Base-by-base conservation (phyloP, 2,888 invertebrate genomes). In the Camptogramma bilineatum region DNA sequence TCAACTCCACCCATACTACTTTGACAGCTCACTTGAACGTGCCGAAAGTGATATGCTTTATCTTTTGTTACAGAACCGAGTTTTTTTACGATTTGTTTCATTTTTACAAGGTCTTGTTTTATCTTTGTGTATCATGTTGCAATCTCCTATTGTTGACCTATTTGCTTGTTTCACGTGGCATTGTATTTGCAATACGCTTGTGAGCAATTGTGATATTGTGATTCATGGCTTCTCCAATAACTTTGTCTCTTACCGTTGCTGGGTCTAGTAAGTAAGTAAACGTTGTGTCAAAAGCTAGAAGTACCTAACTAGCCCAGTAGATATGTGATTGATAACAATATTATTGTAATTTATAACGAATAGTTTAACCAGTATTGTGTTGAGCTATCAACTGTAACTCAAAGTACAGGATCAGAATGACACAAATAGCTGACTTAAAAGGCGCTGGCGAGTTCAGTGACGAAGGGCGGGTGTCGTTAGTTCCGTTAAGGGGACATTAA, bases 381-480 rank as follows among this genome's bases (percentile, higher is more conserved):
- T 57, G 52, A 21, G 52, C 42, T 54, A 54, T 51, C 50, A 53
- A 54, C 63, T 55, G 47, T 61, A 56, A 34, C 34, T 24, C 24
- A 53, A 48, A 18, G 62, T 75, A 72, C 73, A 79, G 80, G 77
- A 77, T 75, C 71, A 71, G 73, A 71, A 60, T 75, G 84, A 78
- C 82, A 82, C 77, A 74, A 82, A 83, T 82, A 81, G 72, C 74
- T 74, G 69, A 74, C 79, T 73, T 75, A 81, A 80, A 84, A 81
- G 80, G 79, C 70, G 72, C 70, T 73, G 77, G 71, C 66, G 71
- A 68, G 70, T 62, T 67, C 66, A 69, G 72, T 76, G 73, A 72
- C 74, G 74, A 74, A 77, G 77, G 77, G 78, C 75, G 75, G 76
- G 71, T 77, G 81, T 82, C 81, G 80, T 85, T 84, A 81, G 83